These are phyloP conservation scores for Drosophila nr. fundita DNA, from an alignment of 2,888 invertebrate species.

Conservation along the genomic window DNA sequence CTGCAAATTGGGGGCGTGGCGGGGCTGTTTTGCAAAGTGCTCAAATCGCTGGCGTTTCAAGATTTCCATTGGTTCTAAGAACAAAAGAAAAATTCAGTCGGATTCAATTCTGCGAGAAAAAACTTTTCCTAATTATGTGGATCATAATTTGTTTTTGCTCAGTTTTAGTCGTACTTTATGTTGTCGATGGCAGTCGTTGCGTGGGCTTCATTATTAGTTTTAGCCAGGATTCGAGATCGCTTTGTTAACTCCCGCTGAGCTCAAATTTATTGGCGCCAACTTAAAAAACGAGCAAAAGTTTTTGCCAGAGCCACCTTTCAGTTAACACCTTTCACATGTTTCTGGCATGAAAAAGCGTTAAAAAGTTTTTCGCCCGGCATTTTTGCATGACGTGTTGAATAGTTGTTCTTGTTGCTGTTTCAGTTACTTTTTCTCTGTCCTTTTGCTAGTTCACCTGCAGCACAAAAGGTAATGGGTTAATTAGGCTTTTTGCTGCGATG, in stretches of 20 bases:
- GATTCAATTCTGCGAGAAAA: constrained; percentile 59
- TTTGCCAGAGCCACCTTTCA: constrained; percentile 26
- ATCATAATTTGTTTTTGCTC: constrained; percentile 31
- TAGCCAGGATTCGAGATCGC: constrained; percentile 4
- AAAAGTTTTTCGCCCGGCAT: constrained; percentile 45
- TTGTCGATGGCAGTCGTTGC: constrained; percentile 56
- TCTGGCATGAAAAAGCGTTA: constrained; percentile 65
- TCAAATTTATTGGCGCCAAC: constrained; percentile 70
- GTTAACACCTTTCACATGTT: constrained; percentile 72
- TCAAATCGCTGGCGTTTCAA: constrained; percentile 35
- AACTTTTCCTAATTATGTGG: constrained; percentile 68
- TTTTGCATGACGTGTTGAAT: constrained; percentile 68
- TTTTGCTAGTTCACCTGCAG: constrained; percentile 24
- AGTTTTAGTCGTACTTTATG: constrained; percentile 17
- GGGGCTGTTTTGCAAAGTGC: constrained; percentile 44
- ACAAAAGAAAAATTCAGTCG: constrained; percentile 34
- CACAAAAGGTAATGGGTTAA: constrained; percentile 70
- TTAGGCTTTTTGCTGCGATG: constrained; percentile 52
- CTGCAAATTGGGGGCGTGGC: constrained; percentile 25
- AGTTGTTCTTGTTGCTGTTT: constrained; percentile 33
- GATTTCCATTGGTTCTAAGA: constrained; percentile 11
- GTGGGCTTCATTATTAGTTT: constrained; percentile 49
- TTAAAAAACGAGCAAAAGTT: constrained; percentile 64
- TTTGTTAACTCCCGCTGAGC: constrained; percentile 55
- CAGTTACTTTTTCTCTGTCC: constrained; percentile 8